Base-by-base conservation (phyloP, 2,113 vertebrate genomes). In the Caretta caretta region DNA sequence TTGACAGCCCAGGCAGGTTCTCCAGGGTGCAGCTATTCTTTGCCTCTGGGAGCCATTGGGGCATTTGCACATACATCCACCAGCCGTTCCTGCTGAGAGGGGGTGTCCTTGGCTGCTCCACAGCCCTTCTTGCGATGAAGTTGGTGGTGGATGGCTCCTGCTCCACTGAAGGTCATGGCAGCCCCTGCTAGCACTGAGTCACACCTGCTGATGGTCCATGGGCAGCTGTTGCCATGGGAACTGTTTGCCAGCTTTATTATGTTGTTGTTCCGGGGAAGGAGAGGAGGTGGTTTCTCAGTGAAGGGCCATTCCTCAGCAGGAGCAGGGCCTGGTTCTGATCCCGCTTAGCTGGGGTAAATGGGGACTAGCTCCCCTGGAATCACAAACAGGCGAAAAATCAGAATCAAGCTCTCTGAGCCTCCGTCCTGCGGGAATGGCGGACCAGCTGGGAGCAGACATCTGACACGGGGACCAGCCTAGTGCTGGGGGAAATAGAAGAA, bases 221-320 rank as follows among this genome's bases (percentile, higher is more conserved):
- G 82, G 51, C 85, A 50, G 9, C 85, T 25, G 86, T 92, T 56
- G 14, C 80, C 91, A 84, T 88, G 62, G 91, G 53, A 65, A 88
- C 80, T 65, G 53, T 57, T 72, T 35, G 17, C 38, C 17, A 11
- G 35, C n/a, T 65, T 49, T 57, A 31, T 12, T 11, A 25, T 29
- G 49, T 53, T 83, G 54, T 84, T 51, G 79, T 72, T 38, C 53
- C 62, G 35, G 14, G 29, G 16, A 17, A 17, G 31, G 59, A 20
- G 31, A 17, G 62, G 35, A n/a, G 62, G 62, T 8, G 17, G 35
- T 9, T 8, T n/a, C 62, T 69, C 35, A n/a, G 65, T 2, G 35
- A 69, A 5, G 65, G 65, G 59, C 12, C 59, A 6, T 31, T 62
- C 59, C 29, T 16, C 59, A 17, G 59, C 59, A 62, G 59, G 59